Conservation (phyloP, 2,888 invertebrate species). For the Ceratothoa steindachneri region DNA sequence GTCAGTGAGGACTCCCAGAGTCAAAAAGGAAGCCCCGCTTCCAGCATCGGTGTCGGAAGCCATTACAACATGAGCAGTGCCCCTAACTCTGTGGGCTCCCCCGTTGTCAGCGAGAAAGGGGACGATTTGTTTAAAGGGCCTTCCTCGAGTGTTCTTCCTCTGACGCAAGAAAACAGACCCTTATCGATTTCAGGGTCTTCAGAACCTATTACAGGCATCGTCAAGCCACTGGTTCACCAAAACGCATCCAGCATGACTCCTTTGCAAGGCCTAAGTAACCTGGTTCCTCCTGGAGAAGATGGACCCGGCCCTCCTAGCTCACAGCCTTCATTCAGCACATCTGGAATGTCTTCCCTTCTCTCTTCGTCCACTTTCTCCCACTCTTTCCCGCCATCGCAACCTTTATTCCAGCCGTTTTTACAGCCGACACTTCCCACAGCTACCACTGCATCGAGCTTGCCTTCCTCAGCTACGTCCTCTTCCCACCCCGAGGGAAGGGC, state of each 20-base stretch:
- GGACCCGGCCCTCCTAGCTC: slow-evolving; percentile 1
- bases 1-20: not conserved
- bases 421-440: slow-evolving; percentile 13
- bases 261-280: slow-evolving; percentile 38
- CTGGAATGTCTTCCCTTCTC: not conserved
- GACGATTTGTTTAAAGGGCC: not conserved
- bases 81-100: not conserved
- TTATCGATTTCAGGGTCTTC: slow-evolving; percentile 1
- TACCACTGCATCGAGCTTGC: slow-evolving; percentile 3
- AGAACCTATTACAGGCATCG: slow-evolving; percentile 34
- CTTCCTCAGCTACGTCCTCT: not conserved
- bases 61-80: not conserved
- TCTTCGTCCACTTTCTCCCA: slow-evolving; percentile 5
- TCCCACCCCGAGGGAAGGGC: not conserved
- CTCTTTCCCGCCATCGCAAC: slow-evolving; percentile 31
- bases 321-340: slow-evolving; percentile 5
- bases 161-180: slow-evolving; percentile 1
- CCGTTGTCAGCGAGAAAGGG: not conserved
- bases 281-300: slow-evolving; percentile 21
- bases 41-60: not conserved
- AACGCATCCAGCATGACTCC: slow-evolving; percentile 28
- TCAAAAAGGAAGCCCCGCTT: not conserved
- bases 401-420: slow-evolving; percentile 43
- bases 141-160: not conserved
- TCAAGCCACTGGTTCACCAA: slow-evolving; percentile 39